These are phyloP conservation scores for Pseudococcus jackbeardsleyi DNA, from an alignment of 2,888 invertebrate genomes.

Conservation along the genomic window DNA sequence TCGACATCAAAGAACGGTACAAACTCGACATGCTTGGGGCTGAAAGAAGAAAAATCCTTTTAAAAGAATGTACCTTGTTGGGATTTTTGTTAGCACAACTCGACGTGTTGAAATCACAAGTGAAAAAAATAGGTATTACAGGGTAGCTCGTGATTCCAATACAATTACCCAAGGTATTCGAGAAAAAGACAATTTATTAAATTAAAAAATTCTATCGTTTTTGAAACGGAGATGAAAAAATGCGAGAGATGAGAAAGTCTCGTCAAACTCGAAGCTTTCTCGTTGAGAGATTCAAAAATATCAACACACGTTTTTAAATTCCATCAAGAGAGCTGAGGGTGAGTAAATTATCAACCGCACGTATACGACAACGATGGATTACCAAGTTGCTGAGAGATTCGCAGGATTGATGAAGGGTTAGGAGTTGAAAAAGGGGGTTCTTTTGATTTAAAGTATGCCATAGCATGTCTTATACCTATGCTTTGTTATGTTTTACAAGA, in stretches of 20 bases:
- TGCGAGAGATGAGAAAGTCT: neutral
- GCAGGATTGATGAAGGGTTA: neutral
- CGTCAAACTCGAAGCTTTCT: too few species aligned
- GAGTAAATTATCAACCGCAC: neutral
- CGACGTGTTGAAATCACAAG: neutral
- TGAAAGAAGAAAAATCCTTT: neutral
- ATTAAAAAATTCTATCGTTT: neutral
- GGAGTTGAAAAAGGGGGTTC: neutral
- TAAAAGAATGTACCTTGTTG: neutral
- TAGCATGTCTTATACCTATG: neutral
- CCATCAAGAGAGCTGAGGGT: too few species aligned
- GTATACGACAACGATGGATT: constrained; percentile 8
- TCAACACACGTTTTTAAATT: too few species aligned
- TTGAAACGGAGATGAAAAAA: neutral
- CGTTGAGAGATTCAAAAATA: too few species aligned
- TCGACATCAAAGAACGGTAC: neutral
- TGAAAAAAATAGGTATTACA: too few species aligned
- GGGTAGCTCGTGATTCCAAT: too few species aligned
- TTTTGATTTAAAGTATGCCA: constrained; percentile 31
- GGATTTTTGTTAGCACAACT: neutral
- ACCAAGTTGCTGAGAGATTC: neutral
- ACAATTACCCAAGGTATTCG: neutral
- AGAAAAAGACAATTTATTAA: neutral
- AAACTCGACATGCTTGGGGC: neutral
- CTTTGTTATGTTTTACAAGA: constrained; percentile 23